Conservation (phyloP, 2,797 vertebrate genomes). For the Alosa sapidissima region DNA sequence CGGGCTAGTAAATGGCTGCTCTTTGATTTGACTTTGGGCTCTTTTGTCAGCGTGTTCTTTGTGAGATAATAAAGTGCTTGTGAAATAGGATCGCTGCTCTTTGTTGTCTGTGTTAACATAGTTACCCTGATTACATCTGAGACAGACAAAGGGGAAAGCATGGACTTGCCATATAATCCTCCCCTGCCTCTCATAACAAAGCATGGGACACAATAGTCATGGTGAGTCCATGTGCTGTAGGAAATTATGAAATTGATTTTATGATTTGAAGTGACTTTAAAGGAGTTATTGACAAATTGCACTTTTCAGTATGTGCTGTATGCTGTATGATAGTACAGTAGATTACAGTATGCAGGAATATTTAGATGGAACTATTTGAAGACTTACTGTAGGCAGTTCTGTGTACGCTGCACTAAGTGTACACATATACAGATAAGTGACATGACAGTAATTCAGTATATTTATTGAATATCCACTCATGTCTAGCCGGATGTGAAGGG, state of each 20-base stretch:
- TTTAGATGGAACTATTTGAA: background rate
- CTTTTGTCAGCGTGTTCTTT: conserved; percentile 39
- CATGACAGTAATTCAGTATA: background rate
- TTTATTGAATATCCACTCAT: background rate
- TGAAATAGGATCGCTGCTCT: conserved; percentile 41
- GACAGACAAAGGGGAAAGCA: conserved; percentile 23
- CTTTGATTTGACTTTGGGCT: conserved; percentile 39
- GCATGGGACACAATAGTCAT: background rate
- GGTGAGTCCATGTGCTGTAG: background rate
- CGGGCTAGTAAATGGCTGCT: conserved; percentile 30
- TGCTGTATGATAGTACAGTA: background rate
- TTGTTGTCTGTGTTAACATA: conserved; percentile 39
- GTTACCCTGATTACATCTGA: conserved; percentile 28
- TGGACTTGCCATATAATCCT: conserved; percentile 6
- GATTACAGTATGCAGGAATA: background rate
- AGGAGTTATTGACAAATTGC: background rate
- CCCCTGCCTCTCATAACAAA: background rate
- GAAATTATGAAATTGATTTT: background rate
- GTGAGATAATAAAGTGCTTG: conserved; percentile 40
- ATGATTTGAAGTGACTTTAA: background rate
- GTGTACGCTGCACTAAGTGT: background rate
- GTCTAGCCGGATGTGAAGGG: background rate
- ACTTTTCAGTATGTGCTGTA: no score
- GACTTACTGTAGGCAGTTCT: background rate
- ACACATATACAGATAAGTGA: background rate